A percentile compares a stretch with the other conserved stretches of the same genome.
phyloP scores from a whole-genome alignment of 2,888 invertebrate genomes.

The Netelia virgata region DNA sequence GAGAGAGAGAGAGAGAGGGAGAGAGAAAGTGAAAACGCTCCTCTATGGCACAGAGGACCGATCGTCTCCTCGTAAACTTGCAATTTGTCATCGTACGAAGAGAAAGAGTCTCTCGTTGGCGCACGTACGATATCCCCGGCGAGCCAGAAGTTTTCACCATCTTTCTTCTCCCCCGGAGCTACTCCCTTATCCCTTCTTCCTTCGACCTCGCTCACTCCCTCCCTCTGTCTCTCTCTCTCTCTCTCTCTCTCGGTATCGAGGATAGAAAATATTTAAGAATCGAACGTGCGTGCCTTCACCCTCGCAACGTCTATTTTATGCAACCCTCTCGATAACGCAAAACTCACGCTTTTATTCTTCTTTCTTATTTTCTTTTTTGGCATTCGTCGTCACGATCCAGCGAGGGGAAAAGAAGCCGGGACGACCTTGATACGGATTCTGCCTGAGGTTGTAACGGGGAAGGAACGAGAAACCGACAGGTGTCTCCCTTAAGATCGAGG shows the following conservation, averaged over 20 bases:
- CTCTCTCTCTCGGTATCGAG: slow-evolving; percentile 5
- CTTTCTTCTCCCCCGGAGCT: slow-evolving; percentile 7
- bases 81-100: slow-evolving; percentile 63
- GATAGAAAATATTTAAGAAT: slow-evolving; percentile 59
- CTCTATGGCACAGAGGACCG: slow-evolving; percentile 35
- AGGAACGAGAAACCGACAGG: not conserved
- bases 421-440: slow-evolving; percentile 1
- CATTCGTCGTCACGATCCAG: slow-evolving; percentile 19
- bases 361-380: slow-evolving; percentile 29
- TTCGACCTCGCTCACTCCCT: not conserved
- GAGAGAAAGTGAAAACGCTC: slow-evolving; percentile 4
- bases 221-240: slow-evolving; percentile 31
- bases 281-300: slow-evolving; percentile 44
- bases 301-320: slow-evolving; percentile 9
- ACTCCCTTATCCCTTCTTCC: not conserved
- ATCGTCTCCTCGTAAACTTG: slow-evolving; percentile 66
- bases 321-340: not conserved
- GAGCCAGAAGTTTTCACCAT: slow-evolving; percentile 44
- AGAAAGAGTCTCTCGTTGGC: slow-evolving; percentile 27
- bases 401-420: slow-evolving; percentile 21
- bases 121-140: slow-evolving; percentile 41
- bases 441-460: not conserved
- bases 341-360: slow-evolving; percentile 6
- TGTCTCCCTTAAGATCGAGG: not conserved
- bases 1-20: slow-evolving; percentile 21